Evolutionary conservation across 2,888 invertebrate species (phyloP), one percentile per base, ranked within the genome.

Genomic region (Cephus sareptanus): DNA sequence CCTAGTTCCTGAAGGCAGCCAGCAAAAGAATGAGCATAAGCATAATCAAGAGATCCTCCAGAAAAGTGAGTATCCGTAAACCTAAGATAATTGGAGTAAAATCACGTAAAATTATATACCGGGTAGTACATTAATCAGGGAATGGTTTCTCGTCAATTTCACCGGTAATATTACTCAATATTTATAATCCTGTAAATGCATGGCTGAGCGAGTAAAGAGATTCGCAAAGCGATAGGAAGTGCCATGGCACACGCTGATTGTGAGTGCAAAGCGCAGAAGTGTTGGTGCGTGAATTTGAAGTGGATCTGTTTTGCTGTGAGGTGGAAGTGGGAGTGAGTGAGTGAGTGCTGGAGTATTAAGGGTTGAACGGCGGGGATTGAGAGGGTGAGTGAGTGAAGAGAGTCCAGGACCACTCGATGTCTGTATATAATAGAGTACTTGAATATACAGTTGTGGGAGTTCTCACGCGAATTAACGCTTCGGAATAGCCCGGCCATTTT

Each of bases 391-490:
- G 69, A 73, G 73, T 11, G 76, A 73, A n/a, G 30, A 34, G 71
- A 71, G 31, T 33, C 35, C 31, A 37, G 74, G 74, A n/a, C 31
- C 37, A 74, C 74, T 74, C 74, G n/a, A 74, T 37, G 34, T 35
- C 74, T 34, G 74, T 35, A 74, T 34, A 35, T 74, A 71, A 74
- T 74, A 34, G 35, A 31, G 78, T 73, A 35, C 68, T 73, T 69
- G 69, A 77, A 75, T 74, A 74, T 76, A 40, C 80, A 77, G 80
- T 80, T 80, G 80, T 56, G 79, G 69, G 74, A 81, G 80, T 81
- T 81, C 81, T 81, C 81, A 80, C 78, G 79, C 79, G 81, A 81
- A 81, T 81, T 79, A 80, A 74, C 77, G 68, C 71, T 37, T 68
- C 37, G 56, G 75, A 75, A 68, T 74, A 73, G 71, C 74, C 71